These are phyloP conservation scores for Enteromius viviparus DNA, from an alignment of 2,797 vertebrate genomes.

Conservation along the genomic window DNA sequence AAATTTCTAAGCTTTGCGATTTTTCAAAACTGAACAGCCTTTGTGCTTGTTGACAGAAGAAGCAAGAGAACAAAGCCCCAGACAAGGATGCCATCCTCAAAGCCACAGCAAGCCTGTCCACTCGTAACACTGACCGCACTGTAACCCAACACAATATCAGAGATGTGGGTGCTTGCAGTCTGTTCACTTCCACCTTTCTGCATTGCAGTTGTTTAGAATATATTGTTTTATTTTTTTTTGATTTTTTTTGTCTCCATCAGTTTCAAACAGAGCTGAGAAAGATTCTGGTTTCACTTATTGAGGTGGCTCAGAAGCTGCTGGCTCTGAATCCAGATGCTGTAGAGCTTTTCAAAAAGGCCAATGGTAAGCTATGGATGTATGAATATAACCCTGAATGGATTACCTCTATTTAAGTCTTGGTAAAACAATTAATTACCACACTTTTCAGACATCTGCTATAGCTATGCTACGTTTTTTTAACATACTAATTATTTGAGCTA, in stretches of 20 bases:
- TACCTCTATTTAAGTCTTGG: background rate
- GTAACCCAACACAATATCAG: slow-evolving; percentile 91
- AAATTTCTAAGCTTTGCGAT: background rate
- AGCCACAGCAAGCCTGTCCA: slow-evolving; percentile 86
- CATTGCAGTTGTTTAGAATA: background rate
- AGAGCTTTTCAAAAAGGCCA: slow-evolving; percentile 96
- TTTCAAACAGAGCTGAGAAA: slow-evolving; percentile 98
- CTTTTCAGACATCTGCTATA: background rate
- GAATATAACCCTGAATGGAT: background rate
- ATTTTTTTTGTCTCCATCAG: slow-evolving; percentile 68
- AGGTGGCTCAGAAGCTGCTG: slow-evolving; percentile 96
- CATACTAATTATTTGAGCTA: background rate
- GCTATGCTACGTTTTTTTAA: background rate
- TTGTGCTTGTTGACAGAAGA: slow-evolving; percentile 78
- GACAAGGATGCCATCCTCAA: slow-evolving; percentile 95
- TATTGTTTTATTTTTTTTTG: background rate
- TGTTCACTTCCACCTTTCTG: background rate
- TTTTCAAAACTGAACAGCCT: background rate
- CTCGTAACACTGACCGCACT: slow-evolving; percentile 84
- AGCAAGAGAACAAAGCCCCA: slow-evolving; percentile 95
- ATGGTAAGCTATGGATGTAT: slow-evolving; percentile 77
- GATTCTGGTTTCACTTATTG: slow-evolving; percentile 96
- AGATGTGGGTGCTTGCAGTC: slow-evolving; percentile 82
- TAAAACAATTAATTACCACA: background rate
- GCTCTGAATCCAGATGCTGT: slow-evolving; percentile 97